Evolutionary conservation across 2,888 invertebrate genomes (phyloP), one percentile per base, ranked within the genome.

Genomic region (Patella ulyssiponensis): DNA sequence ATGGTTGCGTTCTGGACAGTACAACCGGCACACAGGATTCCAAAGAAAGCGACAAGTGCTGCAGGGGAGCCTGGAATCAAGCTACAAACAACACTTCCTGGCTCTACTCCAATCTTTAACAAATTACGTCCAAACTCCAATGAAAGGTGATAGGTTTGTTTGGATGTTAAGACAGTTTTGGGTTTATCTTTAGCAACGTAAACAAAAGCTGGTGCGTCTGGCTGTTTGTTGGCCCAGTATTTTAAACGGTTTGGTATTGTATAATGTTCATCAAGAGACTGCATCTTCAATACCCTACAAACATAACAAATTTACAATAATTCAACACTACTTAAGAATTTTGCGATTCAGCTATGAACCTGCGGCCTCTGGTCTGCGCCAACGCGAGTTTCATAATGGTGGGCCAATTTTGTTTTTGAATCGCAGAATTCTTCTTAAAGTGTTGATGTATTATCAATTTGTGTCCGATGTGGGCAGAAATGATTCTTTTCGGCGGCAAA

Each of bases 11-110:
- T 56, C 14, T 69, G 33, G 52, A 64, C 69, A 27, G 69, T 52
- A 7, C 52, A 69, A 2, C 75, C 75, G 20, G 75, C 75, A 9
- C 53, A n/a, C 52, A 75, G 23, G 53, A 23, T 20, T 14, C 75
- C 75, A 53, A 75, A 75, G 27, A 69, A 69, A 33, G 71, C 69
- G 17, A 75, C 44, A 9, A 70, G 53, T 15, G 51, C 69, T n/a
- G 69, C 69, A 15, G 75, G 75, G 27, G 58, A 70, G 15, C 69
- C 69, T 20, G 75, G 75, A 51, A 75, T 33, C 23, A 69, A 15
- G 20, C 52, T 53, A 51, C 75, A 75, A 51, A 75, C 53, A 54
- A 75, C 69, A 52, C 69, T 69, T 3, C 75, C 75, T 15, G 33
- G 56, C 17, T 75, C 53, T 15, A 70, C 15, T 17, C 75, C 54